These are phyloP conservation scores for Melanocharis versteri DNA, from an alignment of 2,113 vertebrate genomes.

Conservation along the genomic window DNA sequence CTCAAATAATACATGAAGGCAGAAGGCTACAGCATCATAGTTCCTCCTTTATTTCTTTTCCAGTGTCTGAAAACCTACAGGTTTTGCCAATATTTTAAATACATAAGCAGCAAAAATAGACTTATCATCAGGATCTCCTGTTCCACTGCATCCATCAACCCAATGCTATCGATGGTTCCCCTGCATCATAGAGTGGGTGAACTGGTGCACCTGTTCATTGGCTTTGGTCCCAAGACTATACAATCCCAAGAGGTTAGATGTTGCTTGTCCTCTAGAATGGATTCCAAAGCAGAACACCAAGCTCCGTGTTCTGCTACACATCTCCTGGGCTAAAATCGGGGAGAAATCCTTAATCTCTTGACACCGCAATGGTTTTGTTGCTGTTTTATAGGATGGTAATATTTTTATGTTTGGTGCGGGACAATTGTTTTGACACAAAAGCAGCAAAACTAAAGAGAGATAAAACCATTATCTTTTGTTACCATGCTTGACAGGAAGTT, in stretches of 20 bases:
- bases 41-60: neutral
- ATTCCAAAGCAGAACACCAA: neutral
- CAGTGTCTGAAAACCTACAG: neutral
- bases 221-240: neutral
- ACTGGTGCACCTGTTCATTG: neutral
- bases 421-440: neutral
- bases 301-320: neutral
- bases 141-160: neutral
- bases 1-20: neutral
- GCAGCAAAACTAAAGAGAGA: neutral
- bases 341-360: neutral
- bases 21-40: neutral
- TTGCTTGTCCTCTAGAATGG: neutral
- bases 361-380: neutral
- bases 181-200: neutral
- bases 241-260: neutral
- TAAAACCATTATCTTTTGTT: neutral
- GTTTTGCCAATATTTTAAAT: neutral
- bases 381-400: neutral
- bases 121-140: neutral
- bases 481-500: neutral
- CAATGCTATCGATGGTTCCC: fast-evolving
- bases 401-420: neutral
- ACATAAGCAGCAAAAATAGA: neutral
- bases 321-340: neutral